Conservation (phyloP, 2,797 vertebrate genomes). For the Mormyrops attenuatus region DNA sequence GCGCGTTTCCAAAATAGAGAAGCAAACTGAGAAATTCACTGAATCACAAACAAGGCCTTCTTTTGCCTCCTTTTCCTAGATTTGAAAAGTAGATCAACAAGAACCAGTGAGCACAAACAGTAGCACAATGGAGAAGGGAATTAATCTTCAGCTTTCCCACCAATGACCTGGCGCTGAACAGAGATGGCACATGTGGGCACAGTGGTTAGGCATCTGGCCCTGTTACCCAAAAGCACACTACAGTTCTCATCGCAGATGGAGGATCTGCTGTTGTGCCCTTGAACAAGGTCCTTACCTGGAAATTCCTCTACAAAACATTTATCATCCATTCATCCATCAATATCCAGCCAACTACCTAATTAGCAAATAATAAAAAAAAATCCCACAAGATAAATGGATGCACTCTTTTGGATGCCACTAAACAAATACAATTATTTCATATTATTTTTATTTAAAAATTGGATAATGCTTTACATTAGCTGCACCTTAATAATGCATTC, state of each 20-base stretch:
- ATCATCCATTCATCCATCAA: neutral
- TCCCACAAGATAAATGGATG: neutral
- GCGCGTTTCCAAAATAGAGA: neutral
- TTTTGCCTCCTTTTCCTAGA: neutral
- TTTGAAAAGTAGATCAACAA: neutral
- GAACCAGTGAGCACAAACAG: neutral
- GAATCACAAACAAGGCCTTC: neutral
- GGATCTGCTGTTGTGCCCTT: neutral
- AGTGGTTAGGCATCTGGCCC: neutral
- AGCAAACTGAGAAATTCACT: neutral
- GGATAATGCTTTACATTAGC: neutral
- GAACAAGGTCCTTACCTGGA: constrained; percentile 1
- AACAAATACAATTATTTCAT: neutral
- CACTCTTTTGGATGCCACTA: neutral
- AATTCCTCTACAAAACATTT: neutral
- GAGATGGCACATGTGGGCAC: neutral
- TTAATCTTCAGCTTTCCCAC: neutral
- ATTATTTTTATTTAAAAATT: neutral
- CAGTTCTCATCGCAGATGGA: neutral
- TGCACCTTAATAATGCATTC: neutral
- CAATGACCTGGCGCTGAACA: neutral
- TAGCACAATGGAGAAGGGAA: neutral
- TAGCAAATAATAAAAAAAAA: neutral
- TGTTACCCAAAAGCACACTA: neutral
- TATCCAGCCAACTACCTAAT: neutral